Conservation (phyloP, 2,888 invertebrate genomes). For the Hirtodrosophila trivittata region DNA sequence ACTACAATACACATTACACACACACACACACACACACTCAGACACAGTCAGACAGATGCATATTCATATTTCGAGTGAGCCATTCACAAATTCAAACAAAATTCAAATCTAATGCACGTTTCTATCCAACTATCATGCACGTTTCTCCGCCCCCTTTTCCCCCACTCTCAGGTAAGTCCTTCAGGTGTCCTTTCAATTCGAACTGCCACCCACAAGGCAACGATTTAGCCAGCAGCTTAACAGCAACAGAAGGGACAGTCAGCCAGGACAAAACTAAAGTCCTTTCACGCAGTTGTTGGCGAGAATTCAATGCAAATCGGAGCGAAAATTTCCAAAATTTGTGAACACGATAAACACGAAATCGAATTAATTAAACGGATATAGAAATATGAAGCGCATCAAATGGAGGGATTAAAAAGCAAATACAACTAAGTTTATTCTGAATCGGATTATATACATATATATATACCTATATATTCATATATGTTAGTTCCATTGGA, state of each 20-base stretch:
- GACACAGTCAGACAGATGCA: constrained; percentile 9
- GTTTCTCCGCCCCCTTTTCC: constrained; percentile 1
- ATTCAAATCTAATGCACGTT: constrained; percentile 69
- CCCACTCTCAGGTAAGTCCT: too few species aligned
- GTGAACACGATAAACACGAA: too few species aligned
- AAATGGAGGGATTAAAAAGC: too few species aligned
- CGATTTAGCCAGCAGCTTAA: constrained; percentile 49
- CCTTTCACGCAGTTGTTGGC: not conserved
- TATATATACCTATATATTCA: too few species aligned
- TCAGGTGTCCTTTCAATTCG: constrained; percentile 11
- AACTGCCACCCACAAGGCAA: not conserved
- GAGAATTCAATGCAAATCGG: not conserved
- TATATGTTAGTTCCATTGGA: too few species aligned
- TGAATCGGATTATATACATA: too few species aligned
- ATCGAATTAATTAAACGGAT: too few species aligned
- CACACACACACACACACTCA: constrained; percentile 17
- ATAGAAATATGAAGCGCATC: too few species aligned
- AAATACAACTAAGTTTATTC: not conserved
- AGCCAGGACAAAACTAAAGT: constrained; percentile 14
- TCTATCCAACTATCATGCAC: constrained; percentile 35
- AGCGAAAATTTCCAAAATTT: constrained; percentile 7
- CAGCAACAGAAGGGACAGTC: constrained; percentile 22
- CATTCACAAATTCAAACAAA: constrained; percentile 69
- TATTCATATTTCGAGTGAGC: constrained; percentile 13
- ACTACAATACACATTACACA: constrained; percentile 64